Evolutionary conservation across 1,140 invertebrate genomes (phyloP), one percentile per base, ranked within the genome.

Genomic region (Calephelis nemesis): DNA sequence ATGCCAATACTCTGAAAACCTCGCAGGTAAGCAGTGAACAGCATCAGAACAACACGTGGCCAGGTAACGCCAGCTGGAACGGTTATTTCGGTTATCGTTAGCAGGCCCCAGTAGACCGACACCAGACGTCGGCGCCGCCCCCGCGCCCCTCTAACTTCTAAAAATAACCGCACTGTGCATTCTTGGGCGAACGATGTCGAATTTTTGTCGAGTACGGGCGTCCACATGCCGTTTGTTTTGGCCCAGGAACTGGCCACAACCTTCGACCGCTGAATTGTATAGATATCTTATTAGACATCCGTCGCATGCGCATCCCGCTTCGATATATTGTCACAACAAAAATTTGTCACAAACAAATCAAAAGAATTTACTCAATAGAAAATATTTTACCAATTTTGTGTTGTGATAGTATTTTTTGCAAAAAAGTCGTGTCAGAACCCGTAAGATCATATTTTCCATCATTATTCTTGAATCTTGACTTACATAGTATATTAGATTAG

Each of bases 161-260:
- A 84, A 88, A 87, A 88, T 91, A 91, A 75, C 82, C 82, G 80
- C 81, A 87, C 86, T 86, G 87, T 91, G 87, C 88, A 91, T 91
- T 91, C 88, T 91, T 91, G 85, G 82, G 88, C 87, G 85, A 91
- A 88, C 88, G 87, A 85, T 88, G 87, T 88, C 83, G 87, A 90
- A 91, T 91, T 91, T 91, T 91, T 91, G 85, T 91, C 82, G 86
- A 90, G 88, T 90, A 91, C 86, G 78, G 83, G 81, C 87, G 85
- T 84, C 81, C 85, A 84, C 84, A 88, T 87, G 85, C 83, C 82
- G 84, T 84, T 88, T 91, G 88, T 88, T 91, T 90, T 88, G 86
- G 83, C 85, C 81, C 73, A 78, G 63, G 77, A 74, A 73, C 65
- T 73, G 79, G 62, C 79, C 77, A 74, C 76, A 79, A 81, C 78